Conservation (phyloP, 92 coral and sea anemone species). For the Siderastrea siderea region DNA sequence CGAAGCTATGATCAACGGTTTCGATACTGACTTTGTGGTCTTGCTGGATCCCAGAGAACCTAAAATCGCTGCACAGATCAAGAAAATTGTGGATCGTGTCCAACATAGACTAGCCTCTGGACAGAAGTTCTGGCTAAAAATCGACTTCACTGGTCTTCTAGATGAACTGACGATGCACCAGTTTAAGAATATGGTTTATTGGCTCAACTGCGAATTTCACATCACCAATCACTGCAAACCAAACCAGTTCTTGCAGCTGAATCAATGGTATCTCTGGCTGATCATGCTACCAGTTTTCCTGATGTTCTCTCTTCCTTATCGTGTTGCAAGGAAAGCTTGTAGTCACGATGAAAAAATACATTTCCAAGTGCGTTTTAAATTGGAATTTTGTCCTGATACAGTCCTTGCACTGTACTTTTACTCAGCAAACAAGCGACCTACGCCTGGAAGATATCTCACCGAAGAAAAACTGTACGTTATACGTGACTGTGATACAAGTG, state of each 20-base stretch:
- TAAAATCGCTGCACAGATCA: conserved; percentile 29
- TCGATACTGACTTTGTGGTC: conserved; percentile 74
- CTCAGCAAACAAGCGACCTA: background rate
- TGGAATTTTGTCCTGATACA: conserved; percentile 28
- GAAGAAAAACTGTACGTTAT: conserved; percentile 11
- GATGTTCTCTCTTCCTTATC: conserved; percentile 36
- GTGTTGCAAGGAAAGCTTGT: background rate
- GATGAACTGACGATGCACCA: conserved; percentile 11
- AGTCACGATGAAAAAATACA: conserved; percentile 12
- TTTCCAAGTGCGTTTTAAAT: background rate
- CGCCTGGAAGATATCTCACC: conserved; percentile 34
- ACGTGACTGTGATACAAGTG: conserved; percentile 14
- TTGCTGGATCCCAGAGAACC: conserved; percentile 61
- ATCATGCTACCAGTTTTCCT: conserved; percentile 29
- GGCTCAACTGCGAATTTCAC: conserved; percentile 60
- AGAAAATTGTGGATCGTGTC: conserved; percentile 2
- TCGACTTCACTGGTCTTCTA: conserved; percentile 35
- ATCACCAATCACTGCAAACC: conserved; percentile 71
- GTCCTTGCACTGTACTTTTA: conserved; percentile 25
- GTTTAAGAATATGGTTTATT: conserved; percentile 31
- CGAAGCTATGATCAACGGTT: conserved; percentile 61
- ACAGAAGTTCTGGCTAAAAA: conserved; percentile 43
- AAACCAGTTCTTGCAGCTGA: conserved; percentile 40
- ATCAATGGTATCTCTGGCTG: conserved; percentile 4
- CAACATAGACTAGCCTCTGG: conserved; percentile 13